Evolutionary conservation across 2,113 vertebrate genomes (phyloP), one percentile per base, ranked within the genome.

Genomic region (Catharus bicknelli): DNA sequence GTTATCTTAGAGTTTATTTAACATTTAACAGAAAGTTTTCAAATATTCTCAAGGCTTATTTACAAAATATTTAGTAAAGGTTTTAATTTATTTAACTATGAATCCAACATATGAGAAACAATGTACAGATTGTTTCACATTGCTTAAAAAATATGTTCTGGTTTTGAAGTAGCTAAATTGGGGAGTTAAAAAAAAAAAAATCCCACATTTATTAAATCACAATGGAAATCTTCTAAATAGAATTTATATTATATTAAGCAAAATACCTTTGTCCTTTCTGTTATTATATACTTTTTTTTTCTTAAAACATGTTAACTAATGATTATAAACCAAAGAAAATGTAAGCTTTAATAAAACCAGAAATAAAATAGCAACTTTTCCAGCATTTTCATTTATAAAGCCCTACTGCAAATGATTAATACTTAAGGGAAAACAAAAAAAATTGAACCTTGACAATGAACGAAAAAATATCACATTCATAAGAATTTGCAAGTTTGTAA

Each of bases 241-340:
- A 59, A 47, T 67, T 42, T 59, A 11, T 29, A 20, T 15, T 36
- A 25, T 50, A 69, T 36, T 45, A 36, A 82, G 9, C 3, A 77
- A 84, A 87, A 40, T 0, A 23, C 0, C 11, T n/a, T 62, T 69
- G 1, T 53, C 8, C 2, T 73, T 83, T 69, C 16, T 70, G 4
- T 58, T 58, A 34, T n/a, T 34, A n/a, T 40, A 29, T 6, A 64
- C 5, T 22, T 43, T 61, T 66, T 66, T 0, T 51, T 47, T 61
- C 10, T 17, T 43, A 47, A 69, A 77, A n/a, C 12, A 16, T 14
- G 1, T 21, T 67, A 50, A 18, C 6, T 73, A 43, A 7, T 22
- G 14, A 38, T 6, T 26, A 43, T 16, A 77, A 87, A 51, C 2
- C 0, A 43, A 26, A 48, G 8, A 61, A 45, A 34, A 29, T 10